Conservation (phyloP, 2,113 vertebrate genomes). For the Forbesichthys agassizii region DNA sequence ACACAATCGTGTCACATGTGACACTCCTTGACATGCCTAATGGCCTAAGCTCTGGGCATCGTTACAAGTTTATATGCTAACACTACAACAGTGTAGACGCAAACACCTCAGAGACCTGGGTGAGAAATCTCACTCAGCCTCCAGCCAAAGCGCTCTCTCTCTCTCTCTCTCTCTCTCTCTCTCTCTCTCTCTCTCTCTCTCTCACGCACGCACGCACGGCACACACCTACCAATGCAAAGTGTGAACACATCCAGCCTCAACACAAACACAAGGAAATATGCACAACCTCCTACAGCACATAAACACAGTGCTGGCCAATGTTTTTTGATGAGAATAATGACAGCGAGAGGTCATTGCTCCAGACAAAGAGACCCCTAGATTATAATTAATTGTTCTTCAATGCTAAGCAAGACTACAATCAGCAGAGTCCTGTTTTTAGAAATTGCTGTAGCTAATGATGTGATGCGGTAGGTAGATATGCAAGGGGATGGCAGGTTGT, state of each 20-base stretch:
- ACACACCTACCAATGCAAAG: background rate
- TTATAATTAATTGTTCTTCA: constrained; percentile 6
- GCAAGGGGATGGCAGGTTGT: background rate
- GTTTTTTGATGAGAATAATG: constrained; percentile 24
- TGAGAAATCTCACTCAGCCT: constrained; percentile 29
- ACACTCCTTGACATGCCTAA: background rate
- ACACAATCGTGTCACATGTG: too few species aligned
- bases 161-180: too few species aligned
- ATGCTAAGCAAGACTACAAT: constrained; percentile 11
- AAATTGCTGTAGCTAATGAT: constrained; percentile 5
- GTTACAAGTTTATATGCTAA: constrained; percentile 1
- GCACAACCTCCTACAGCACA: constrained; percentile 20
- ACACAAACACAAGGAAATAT: constrained; percentile 50
- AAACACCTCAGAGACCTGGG: constrained; percentile 24
- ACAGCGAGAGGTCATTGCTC: background rate
- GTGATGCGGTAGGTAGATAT: constrained; percentile 32
- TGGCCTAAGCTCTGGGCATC: background rate
- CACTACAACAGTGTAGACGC: background rate
- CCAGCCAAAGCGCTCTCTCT: background rate
- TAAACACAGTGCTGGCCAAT: constrained; percentile 30
- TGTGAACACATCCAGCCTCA: constrained; percentile 26
- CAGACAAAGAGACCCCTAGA: constrained; percentile 20
- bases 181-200: too few species aligned
- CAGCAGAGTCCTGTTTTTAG: constrained; percentile 25
- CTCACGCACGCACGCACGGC: background rate